Conservation (phyloP, 2,888 invertebrate species). For the Drosophila prostipennis region DNA sequence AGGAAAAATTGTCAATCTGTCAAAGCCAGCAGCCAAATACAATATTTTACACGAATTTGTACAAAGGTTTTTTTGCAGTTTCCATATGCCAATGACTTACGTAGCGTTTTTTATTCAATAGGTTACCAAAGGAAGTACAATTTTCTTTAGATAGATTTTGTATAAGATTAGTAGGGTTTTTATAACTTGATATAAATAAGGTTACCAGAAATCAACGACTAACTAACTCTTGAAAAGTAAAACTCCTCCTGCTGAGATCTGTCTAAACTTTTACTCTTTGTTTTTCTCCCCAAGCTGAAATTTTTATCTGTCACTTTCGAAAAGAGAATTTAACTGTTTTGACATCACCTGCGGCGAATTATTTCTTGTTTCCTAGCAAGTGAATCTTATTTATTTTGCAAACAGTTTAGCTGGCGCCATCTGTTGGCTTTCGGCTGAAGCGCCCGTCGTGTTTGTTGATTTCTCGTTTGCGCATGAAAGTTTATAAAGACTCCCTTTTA, state of each 20-base stretch:
- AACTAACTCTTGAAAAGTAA: background rate
- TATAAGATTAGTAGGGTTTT: too few relatives aligned
- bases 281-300: constrained; percentile 16
- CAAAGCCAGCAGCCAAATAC: too few relatives aligned
- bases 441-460: background rate
- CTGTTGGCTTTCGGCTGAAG: constrained; percentile 48
- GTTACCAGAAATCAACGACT: too few relatives aligned
- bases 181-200: too few relatives aligned
- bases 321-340: constrained; percentile 40
- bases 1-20: background rate
- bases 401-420: constrained; percentile 53
- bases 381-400: constrained; percentile 2
- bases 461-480: constrained; percentile 8
- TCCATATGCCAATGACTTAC: too few relatives aligned
- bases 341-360: constrained; percentile 26
- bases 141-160: too few relatives aligned
- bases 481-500: constrained; percentile 3
- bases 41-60: too few relatives aligned
- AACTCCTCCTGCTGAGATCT: constrained; percentile 11
- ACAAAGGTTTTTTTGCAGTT: too few relatives aligned
- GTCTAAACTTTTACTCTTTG: constrained; percentile 37
- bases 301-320: constrained; percentile 7
- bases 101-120: too few relatives aligned
- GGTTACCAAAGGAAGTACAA: too few relatives aligned
- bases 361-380: constrained; percentile 10